Evolutionary conservation across 1,140 invertebrate genomes (phyloP).

Genomic region (Psilanteris sp.): DNA sequence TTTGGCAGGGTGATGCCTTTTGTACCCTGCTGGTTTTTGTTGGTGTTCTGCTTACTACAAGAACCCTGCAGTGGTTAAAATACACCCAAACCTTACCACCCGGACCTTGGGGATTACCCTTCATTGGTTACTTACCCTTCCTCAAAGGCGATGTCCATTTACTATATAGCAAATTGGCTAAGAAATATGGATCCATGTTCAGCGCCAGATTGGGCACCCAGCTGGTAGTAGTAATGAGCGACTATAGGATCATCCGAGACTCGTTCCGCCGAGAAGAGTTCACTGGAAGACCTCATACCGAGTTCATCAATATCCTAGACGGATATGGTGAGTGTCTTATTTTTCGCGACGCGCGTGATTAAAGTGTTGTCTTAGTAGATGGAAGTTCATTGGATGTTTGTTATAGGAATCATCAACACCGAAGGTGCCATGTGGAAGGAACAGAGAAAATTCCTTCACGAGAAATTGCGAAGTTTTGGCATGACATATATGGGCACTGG

Average conservation of each 20-base stretch:
- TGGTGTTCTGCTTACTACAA: slow-evolving; percentile 77
- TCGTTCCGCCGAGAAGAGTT: slow-evolving; percentile 91
- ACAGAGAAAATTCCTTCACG: slow-evolving; percentile 93
- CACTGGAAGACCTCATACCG: slow-evolving; percentile 90
- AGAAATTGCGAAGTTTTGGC: slow-evolving; percentile 92
- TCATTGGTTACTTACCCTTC: slow-evolving; percentile 90
- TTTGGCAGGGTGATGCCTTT: slow-evolving; percentile 61
- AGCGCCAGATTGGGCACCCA: slow-evolving; percentile 90
- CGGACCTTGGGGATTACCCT: slow-evolving; percentile 90
- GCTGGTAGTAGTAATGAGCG: slow-evolving; percentile 90
- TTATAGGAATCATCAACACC: slow-evolving; percentile 93
- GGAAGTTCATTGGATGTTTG: neutral
- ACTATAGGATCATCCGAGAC: slow-evolving; percentile 90
- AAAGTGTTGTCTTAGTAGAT: no score
- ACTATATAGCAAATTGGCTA: slow-evolving; percentile 86
- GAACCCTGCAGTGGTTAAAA: slow-evolving; percentile 79
- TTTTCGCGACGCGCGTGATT: neutral
- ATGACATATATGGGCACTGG: slow-evolving; percentile 90
- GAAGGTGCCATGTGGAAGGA: slow-evolving; percentile 95
- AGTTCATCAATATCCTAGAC: slow-evolving; percentile 91
- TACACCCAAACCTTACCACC: slow-evolving; percentile 85
- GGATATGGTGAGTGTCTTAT: slow-evolving; percentile 89
- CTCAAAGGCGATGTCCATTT: slow-evolving; percentile 88
- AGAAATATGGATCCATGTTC: slow-evolving; percentile 89
- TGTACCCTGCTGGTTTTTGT: slow-evolving; percentile 80